phyloP scores from a whole-genome alignment of 2,113 vertebrate species.

The Cisticola juncidis region DNA sequence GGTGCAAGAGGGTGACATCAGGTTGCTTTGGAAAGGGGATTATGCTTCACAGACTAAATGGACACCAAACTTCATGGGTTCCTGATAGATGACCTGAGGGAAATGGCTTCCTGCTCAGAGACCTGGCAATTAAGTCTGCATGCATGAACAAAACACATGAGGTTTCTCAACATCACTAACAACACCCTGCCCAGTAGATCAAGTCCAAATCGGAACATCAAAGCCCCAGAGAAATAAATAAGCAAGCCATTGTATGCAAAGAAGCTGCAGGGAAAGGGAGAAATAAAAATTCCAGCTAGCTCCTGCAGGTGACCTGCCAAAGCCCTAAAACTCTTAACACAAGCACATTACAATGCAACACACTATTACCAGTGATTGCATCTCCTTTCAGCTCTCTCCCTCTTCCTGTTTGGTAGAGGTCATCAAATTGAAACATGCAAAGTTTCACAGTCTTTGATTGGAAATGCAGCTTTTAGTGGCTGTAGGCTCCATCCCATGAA shows the following conservation, averaged over 20 bases:
- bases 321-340: neutral
- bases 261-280: neutral
- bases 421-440: neutral
- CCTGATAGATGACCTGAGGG: neutral
- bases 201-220: neutral
- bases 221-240: neutral
- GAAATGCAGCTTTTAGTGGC: neutral
- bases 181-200: neutral
- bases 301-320: neutral
- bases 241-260: neutral
- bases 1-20: neutral
- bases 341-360: neutral
- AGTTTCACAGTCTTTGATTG: neutral
- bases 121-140: neutral
- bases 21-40: neutral
- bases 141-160: neutral
- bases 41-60: neutral
- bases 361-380: neutral
- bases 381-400: neutral
- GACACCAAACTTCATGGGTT: neutral
- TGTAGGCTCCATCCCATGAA: neutral
- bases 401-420: neutral
- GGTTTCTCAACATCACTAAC: constrained; percentile 29
- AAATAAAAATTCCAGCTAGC: neutral
- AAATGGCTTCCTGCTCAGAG: constrained; percentile 7